A percentile compares a stretch with the other conserved stretches of the same genome.
Evolutionary conservation across 2,113 vertebrate genomes (phyloP).

Genomic region (Silurus asotus): DNA sequence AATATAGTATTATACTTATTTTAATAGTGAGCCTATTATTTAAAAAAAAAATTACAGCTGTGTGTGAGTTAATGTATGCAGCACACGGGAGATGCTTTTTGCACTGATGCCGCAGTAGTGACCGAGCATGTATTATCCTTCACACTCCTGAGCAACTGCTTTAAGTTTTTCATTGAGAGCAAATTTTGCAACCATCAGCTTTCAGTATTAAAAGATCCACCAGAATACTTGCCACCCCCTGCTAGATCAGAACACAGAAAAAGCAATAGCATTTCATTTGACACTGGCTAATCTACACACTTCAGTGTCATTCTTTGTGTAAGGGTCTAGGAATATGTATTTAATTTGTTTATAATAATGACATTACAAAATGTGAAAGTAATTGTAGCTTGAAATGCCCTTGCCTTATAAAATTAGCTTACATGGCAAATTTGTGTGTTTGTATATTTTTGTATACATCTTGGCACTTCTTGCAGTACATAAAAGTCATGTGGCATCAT

Average conservation of each 20-base stretch:
- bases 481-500: neutral
- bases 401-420: neutral
- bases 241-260: neutral
- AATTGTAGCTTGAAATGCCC: neutral
- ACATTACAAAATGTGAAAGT: neutral
- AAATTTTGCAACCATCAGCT: neutral
- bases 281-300: neutral
- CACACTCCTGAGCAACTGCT: too few species aligned
- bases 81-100: too few species aligned
- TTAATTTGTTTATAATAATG: neutral
- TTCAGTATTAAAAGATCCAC: neutral
- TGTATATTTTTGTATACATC: neutral
- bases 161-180: neutral
- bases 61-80: neutral
- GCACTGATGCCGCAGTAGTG: too few species aligned
- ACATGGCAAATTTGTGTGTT: neutral
- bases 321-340: neutral
- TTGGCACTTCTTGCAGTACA: neutral
- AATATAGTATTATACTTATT: neutral
- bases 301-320: neutral
- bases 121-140: too few species aligned
- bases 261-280: neutral
- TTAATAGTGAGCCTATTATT: too few species aligned
- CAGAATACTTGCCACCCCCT: neutral
- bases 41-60: too few species aligned